Evolutionary conservation across 2,797 vertebrate genomes (phyloP).

Genomic region (Tenualosa ilisha): DNA sequence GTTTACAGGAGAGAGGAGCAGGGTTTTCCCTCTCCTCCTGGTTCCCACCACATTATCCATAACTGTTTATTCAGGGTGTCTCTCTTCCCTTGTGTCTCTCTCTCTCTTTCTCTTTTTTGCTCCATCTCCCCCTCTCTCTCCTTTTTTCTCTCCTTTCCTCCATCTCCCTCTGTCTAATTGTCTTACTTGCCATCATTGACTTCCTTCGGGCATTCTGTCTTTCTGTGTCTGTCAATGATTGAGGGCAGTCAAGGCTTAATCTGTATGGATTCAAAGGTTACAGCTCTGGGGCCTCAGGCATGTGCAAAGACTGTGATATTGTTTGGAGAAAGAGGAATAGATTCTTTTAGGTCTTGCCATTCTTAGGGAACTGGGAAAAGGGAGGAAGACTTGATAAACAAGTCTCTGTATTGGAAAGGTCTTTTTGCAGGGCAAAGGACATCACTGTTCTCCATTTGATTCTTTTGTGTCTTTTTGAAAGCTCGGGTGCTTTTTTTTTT

Average conservation of each 20-base stretch:
- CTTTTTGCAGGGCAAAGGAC: not conserved
- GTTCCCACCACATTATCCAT: not conserved
- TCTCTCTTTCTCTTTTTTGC: not conserved
- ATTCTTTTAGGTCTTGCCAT: not conserved
- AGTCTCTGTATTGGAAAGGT: not conserved
- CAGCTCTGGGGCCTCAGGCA: not conserved
- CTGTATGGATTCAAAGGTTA: not conserved
- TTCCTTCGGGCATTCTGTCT: not conserved
- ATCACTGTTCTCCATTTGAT: not conserved
- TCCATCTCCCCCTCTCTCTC: not conserved
- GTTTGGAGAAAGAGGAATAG: not conserved
- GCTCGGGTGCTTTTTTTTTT: no score
- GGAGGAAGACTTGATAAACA: not conserved
- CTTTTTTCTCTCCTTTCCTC: not conserved
- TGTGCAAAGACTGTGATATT: not conserved
- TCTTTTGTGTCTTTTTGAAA: not conserved
- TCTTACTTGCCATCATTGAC: not conserved
- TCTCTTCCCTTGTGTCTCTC: conserved; percentile 45
- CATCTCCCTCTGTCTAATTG: not conserved
- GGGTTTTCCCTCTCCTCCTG: not conserved
- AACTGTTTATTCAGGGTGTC: conserved; percentile 52
- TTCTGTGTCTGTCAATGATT: not conserved
- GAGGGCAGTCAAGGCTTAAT: not conserved
- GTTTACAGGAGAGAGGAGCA: not conserved
- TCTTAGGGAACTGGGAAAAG: not conserved